Base-by-base conservation (phyloP, 2,888 invertebrate genomes). In the Frankliniella intonsa region DNA sequence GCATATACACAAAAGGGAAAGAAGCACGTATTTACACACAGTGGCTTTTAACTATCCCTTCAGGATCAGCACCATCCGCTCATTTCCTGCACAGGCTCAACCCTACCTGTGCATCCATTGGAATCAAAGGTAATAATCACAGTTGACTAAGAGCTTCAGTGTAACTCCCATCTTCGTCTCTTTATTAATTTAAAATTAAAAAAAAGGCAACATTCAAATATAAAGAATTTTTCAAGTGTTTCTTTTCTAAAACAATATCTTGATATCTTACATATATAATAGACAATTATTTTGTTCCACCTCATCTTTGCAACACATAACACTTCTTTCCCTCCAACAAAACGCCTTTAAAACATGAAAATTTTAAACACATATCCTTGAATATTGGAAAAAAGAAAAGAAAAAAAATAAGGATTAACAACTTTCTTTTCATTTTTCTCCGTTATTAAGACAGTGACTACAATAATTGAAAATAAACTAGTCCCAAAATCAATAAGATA, bases 51-150 rank as follows among this genome's bases (percentile, higher is more conserved):
- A 38, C 5, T 38, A 5, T 38, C 38, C 38, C 38, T 5, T 38
- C 38, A 38, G 38, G 38, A 38, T 38, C 38, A 38, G 38, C 38
- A 38, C 38, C 38, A 38, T 2, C 3, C 38, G 38, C 38, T 38
- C 38, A 38, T 38, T 38, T 38, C 38, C 38, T 38, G 38, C 38
- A 38, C 38, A 38, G 38, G 38, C 38, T 38, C 5, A 38, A 38
- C 38, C 38, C 38, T 38, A 38, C 38, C 69, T 76, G 22, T 22
- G 22, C 25, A 25, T 25, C 69, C 69, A 76, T 25, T 22, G 22
- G 69, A 76, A 76, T 76, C 22, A 76, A 25, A 25, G 25, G 69
- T 76, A 76, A 76, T 22, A 22, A 76, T 76, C 69, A 76, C 69
- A 76, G 69, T 22, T 76, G 25, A 25, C n/a, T 12, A 12, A 76